phyloP scores from a whole-genome alignment of 2,888 invertebrate species.

The Theretra japonica region DNA sequence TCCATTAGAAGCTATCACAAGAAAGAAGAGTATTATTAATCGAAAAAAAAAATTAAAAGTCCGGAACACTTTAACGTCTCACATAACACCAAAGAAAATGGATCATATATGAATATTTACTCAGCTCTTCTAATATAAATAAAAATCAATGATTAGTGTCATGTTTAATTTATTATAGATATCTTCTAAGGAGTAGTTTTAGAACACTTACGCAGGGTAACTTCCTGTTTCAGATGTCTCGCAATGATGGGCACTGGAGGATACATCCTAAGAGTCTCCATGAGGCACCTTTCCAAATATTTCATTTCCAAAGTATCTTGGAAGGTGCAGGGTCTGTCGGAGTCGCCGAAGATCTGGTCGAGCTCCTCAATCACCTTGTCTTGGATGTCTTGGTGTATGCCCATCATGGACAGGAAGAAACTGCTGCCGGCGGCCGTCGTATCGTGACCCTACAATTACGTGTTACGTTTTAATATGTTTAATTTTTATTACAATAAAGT shows the following conservation, averaged over 20 bases:
- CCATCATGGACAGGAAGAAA: constrained; percentile 91
- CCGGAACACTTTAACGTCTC: too few species aligned
- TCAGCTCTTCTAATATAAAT: too few species aligned
- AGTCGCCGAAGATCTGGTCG: constrained; percentile 90
- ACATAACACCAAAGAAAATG: too few species aligned
- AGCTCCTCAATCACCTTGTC: constrained; percentile 89
- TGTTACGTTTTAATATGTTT: constrained; percentile 27
- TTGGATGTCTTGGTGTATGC: constrained; percentile 89
- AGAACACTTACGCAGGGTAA: constrained; percentile 86
- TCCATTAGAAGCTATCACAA: constrained; percentile 83
- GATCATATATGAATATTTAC: too few species aligned
- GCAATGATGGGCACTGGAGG: constrained; percentile 93
- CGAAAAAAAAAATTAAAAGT: too few species aligned
- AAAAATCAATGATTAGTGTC: neutral
- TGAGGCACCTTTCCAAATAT: constrained; percentile 91
- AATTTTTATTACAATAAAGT: constrained; percentile 22
- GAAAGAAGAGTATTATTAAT: neutral
- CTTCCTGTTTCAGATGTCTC: constrained; percentile 88
- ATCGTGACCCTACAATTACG: constrained; percentile 87
- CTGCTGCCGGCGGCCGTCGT: constrained; percentile 93
- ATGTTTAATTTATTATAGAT: neutral
- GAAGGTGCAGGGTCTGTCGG: constrained; percentile 90
- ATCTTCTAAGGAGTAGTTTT: neutral
- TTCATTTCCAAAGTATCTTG: constrained; percentile 94
- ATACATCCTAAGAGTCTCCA: constrained; percentile 92